Base-by-base conservation (phyloP, 2,797 vertebrate species). In the Clarias fuscus region DNA sequence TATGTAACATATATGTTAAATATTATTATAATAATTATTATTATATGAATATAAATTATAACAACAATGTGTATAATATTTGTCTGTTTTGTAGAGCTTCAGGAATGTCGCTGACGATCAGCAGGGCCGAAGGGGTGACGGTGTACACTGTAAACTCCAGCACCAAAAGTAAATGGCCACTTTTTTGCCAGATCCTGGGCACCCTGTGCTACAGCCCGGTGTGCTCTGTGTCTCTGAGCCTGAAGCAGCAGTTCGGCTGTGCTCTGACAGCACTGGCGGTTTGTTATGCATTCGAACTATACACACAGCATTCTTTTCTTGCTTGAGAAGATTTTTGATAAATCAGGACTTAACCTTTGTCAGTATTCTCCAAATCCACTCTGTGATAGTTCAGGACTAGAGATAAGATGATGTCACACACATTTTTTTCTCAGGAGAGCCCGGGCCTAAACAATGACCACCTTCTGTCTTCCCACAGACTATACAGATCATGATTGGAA, bases 401-500 rank as follows among this genome's bases (percentile, higher is more conserved):
- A 79, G 3, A 62, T 24, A 79, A 22, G n/a, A 77, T 37, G 15
- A 61, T 37, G 5, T 79, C 8, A 37, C 30, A 33, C 4, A 20
- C 24, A 40, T 40, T 4, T 1, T 64, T 80, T 43, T 80, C 3
- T n/a, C 59, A 7, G 20, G n/a, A 43, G 22, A 24, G 37, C 40
- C 59, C 17, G 59, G 13, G 30, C 37, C 6, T 67, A 5, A 75
- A 13, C 48, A 30, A 15, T 64, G 40, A 84, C 22, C 4, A 77
- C 0, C 76, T 88, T 67, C 15, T 87, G 6, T 88, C 81, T 75
- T 71, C 40, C 11, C 0, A 4, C 88, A 96, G 95, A 62, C 90
- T 24, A n/a, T 93, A n/a, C 94, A 95, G 78, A 94, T 96, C 2
- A 90, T 95, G 90, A 56, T 90, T 48, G 95, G 94, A 30, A n/a